These are phyloP conservation scores for Zaprionus ghesquierei DNA, from an alignment of 1,140 invertebrate species.

Conservation along the genomic window DNA sequence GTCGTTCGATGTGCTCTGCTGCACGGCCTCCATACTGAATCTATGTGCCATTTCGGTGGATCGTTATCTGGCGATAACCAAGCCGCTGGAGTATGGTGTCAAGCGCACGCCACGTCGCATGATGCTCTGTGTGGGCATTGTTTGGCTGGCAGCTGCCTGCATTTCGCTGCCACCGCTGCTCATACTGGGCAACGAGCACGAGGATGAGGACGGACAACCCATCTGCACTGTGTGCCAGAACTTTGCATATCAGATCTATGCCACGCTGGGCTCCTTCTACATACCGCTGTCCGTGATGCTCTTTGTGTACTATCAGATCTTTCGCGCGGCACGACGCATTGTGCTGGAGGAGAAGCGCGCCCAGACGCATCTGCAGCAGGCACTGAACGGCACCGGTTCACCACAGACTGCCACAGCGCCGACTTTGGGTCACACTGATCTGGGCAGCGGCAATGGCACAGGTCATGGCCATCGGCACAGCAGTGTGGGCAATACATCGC, in stretches of 20 bases:
- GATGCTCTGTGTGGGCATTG: constrained; percentile 92
- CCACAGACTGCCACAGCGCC: constrained; percentile 62
- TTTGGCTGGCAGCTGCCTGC: constrained; percentile 94
- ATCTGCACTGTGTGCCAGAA: constrained; percentile 93
- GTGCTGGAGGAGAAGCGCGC: constrained; percentile 93
- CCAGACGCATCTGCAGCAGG: constrained; percentile 90
- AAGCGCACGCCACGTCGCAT: constrained; percentile 93
- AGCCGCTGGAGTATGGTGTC: constrained; percentile 94
- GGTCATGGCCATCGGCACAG: constrained; percentile 64
- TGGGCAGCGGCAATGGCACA: constrained; percentile 57
- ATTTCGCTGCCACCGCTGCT: constrained; percentile 94
- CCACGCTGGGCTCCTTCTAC: constrained; percentile 94
- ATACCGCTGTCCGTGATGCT: constrained; percentile 95
- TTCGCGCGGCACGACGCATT: constrained; percentile 91
- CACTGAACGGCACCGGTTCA: constrained; percentile 88
- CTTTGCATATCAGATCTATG: constrained; percentile 95
- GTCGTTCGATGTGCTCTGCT: constrained; percentile 91
- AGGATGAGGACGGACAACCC: constrained; percentile 84
- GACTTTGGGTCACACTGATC: constrained; percentile 67
- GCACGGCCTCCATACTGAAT: constrained; percentile 95
- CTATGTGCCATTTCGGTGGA: constrained; percentile 96
- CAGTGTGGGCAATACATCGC: constrained; percentile 70
- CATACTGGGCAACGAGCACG: constrained; percentile 93
- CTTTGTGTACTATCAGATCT: constrained; percentile 95
- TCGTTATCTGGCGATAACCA: constrained; percentile 95